phyloP scores from a whole-genome alignment of 2,888 invertebrate genomes.

The Melangyna quadrimaculata region DNA sequence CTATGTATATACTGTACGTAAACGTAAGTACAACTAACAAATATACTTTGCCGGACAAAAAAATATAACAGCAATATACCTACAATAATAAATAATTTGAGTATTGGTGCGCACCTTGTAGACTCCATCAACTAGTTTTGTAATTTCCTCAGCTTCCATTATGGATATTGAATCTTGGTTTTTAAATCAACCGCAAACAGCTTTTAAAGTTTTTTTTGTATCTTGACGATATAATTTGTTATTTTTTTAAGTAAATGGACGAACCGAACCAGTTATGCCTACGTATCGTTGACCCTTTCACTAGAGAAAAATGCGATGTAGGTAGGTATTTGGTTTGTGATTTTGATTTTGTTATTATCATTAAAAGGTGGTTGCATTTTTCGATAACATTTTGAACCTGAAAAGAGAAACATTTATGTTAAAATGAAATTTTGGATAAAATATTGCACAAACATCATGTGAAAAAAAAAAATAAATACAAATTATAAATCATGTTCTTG shows the following conservation, averaged over 20 bases:
- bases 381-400: constrained; percentile 24
- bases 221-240: not conserved
- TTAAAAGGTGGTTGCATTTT: constrained; percentile 14
- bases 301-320: constrained; percentile 9
- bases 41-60: not conserved
- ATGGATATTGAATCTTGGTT: constrained; percentile 51
- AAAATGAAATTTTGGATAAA: not conserved
- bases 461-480: too few species aligned
- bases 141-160: constrained; percentile 92
- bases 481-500: not conserved
- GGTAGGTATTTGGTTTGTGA: constrained; percentile 10
- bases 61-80: not conserved
- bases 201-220: constrained; percentile 1
- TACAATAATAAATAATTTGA: constrained; percentile 1
- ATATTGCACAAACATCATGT: not conserved
- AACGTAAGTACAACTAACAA: not conserved
- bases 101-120: constrained; percentile 87
- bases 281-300: constrained; percentile 44
- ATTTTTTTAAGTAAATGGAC: constrained; percentile 3
- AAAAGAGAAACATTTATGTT: constrained; percentile 20
- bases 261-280: constrained; percentile 28
- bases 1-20: not conserved
- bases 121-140: constrained; percentile 94
- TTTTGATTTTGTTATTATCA: constrained; percentile 34
- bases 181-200: not conserved